These are phyloP conservation scores for Campoletis sonorensis DNA, from an alignment of 1,140 invertebrate genomes.

Conservation along the genomic window DNA sequence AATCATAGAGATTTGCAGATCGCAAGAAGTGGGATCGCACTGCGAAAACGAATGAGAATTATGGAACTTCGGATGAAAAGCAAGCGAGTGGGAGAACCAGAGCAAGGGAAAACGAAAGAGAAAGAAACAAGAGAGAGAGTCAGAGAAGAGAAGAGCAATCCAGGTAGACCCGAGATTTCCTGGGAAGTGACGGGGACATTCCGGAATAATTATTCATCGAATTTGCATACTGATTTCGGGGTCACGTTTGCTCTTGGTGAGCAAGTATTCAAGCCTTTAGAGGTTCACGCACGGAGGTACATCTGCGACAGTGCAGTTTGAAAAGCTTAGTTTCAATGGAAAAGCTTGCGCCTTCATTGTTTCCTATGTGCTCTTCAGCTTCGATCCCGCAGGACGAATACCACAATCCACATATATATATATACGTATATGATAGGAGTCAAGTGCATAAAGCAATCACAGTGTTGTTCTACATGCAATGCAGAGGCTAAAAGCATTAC, in stretches of 20 bases:
- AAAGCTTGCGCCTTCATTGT: too few species aligned
- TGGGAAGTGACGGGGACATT: slow-evolving; percentile 59
- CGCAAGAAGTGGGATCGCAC: slow-evolving; percentile 22
- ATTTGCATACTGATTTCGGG: slow-evolving; percentile 74
- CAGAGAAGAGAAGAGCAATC: not conserved
- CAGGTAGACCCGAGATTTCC: slow-evolving; percentile 2
- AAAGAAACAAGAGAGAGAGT: not conserved
- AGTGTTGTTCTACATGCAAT: slow-evolving; percentile 30
- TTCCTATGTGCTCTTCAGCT: too few species aligned
- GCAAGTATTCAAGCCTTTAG: too few species aligned
- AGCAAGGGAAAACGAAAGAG: not conserved
- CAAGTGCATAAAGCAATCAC: slow-evolving; percentile 64
- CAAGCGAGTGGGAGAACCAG: not conserved
- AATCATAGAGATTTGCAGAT: slow-evolving; percentile 59
- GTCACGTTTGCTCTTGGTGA: slow-evolving; percentile 64
- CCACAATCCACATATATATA: too few species aligned
- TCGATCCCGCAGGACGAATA: too few species aligned
- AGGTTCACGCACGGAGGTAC: too few species aligned
- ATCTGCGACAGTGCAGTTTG: too few species aligned
- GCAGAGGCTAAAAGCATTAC: slow-evolving; percentile 30
- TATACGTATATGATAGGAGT: too few species aligned
- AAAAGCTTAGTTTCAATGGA: too few species aligned
- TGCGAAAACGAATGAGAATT: not conserved
- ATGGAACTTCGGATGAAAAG: not conserved
- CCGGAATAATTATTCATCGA: slow-evolving; percentile 73